These are phyloP conservation scores for Anolis carolinensis DNA, from an alignment of 2,113 vertebrate species.

Conservation along the genomic window DNA sequence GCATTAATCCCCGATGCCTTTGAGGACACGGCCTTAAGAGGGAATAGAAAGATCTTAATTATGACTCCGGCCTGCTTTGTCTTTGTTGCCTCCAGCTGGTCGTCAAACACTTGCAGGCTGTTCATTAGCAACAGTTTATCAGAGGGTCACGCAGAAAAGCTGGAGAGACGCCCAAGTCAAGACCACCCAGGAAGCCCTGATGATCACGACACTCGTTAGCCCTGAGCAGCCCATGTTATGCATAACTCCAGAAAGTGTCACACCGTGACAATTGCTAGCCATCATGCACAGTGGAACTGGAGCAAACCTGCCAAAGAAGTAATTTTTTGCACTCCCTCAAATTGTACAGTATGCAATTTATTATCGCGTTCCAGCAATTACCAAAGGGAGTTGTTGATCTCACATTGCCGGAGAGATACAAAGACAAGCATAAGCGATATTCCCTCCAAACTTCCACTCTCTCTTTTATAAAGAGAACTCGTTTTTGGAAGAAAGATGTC, in stretches of 20 bases:
- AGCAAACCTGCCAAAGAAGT: constrained; percentile 49
- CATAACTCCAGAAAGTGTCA: constrained; percentile 55
- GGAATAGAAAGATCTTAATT: constrained; percentile 34
- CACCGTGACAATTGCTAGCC: constrained; percentile 57
- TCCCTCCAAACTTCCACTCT: neutral
- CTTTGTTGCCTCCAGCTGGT: constrained; percentile 46
- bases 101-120: constrained; percentile 43
- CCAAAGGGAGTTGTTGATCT: constrained; percentile 49
- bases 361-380: constrained; percentile 49
- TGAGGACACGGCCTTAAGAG: neutral
- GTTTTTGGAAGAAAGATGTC: constrained; percentile 40
- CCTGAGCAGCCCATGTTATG: constrained; percentile 39
- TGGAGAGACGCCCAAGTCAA: constrained; percentile 49
- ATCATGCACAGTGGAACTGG: constrained; percentile 45
- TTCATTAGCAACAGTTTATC: constrained; percentile 66
- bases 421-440: neutral
- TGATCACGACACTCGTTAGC: neutral
- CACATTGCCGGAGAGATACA: constrained; percentile 47
- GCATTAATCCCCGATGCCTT: neutral
- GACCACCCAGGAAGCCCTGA: constrained; percentile 64
- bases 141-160: constrained; percentile 37
- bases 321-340: neutral
- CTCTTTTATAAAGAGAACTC: constrained; percentile 45
- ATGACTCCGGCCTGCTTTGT: constrained; percentile 41
- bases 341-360: constrained; percentile 17